These are phyloP conservation scores for Heterodera carotae DNA, from an alignment of 1,140 invertebrate species.

Conservation along the genomic window DNA sequence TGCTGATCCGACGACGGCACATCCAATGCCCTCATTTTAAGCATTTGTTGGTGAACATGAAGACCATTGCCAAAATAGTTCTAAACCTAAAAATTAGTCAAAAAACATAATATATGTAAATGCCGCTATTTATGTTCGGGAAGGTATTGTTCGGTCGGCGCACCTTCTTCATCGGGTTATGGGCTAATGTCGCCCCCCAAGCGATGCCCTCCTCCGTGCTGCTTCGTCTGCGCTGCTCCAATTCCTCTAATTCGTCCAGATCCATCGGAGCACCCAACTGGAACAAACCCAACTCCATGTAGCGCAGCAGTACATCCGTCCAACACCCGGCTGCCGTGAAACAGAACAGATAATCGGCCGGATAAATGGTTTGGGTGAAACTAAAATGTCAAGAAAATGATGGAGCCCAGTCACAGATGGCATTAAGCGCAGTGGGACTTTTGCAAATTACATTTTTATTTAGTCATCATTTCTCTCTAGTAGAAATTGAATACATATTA, in stretches of 20 bases:
- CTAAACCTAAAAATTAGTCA: not conserved
- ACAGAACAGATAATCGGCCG: conserved; percentile 60
- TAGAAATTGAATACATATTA: too few relatives aligned
- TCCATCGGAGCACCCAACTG: conserved; percentile 53
- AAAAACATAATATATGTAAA: too few relatives aligned
- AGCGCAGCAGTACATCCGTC: conserved; percentile 59
- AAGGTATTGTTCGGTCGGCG: too few relatives aligned
- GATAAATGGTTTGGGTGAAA: conserved; percentile 64
- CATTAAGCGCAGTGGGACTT: not conserved
- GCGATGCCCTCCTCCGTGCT: not conserved
- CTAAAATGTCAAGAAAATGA: not conserved
- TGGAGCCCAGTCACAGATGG: not conserved
- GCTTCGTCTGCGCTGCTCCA: conserved; percentile 12
- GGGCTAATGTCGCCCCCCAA: not conserved
- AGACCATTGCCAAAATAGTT: not conserved
- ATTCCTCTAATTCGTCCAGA: conserved; percentile 24
- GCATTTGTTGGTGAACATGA: not conserved
- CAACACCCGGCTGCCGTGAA: conserved; percentile 64
- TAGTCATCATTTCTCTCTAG: too few relatives aligned
- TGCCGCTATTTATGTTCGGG: too few relatives aligned
- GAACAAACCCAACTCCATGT: conserved; percentile 61
- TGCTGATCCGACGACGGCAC: not conserved
- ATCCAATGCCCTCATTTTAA: not conserved
- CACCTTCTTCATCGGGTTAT: conserved; percentile 1
- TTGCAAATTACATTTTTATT: conserved; percentile 30